phyloP scores from a whole-genome alignment of 2,113 vertebrate species.

The Solea senegalensis region DNA sequence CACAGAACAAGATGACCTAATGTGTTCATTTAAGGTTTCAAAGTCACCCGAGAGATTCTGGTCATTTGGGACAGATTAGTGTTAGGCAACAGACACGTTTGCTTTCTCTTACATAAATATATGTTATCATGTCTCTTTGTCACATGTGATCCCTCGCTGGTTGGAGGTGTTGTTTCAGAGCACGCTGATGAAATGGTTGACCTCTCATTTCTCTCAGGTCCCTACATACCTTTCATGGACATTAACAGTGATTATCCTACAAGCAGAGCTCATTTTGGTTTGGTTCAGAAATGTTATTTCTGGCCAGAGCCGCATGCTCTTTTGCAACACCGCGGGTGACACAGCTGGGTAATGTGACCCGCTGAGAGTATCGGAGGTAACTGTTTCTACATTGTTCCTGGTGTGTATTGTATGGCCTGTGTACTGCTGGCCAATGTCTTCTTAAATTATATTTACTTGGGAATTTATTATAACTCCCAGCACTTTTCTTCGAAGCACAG shows the following conservation, averaged over 20 bases:
- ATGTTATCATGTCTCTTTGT: constrained; percentile 48
- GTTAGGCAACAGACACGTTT: constrained; percentile 44
- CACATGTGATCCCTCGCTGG: constrained; percentile 43
- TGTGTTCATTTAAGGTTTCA: constrained; percentile 48
- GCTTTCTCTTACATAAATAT: constrained; percentile 57
- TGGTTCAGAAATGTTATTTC: constrained; percentile 65
- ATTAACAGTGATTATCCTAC: constrained; percentile 55
- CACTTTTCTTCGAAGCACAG: constrained; percentile 37
- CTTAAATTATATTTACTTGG: constrained; percentile 59
- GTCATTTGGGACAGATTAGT: constrained; percentile 54
- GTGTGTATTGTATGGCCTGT: constrained; percentile 29
- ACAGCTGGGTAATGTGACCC: constrained; percentile 63
- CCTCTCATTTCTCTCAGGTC: constrained; percentile 42
- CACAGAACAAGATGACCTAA: constrained; percentile 55
- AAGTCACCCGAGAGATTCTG: constrained; percentile 24
- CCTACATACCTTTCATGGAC: constrained; percentile 53
- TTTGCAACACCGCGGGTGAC: constrained; percentile 74
- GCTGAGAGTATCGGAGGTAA: constrained; percentile 52
- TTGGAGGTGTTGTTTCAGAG: constrained; percentile 28
- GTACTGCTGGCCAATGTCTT: constrained; percentile 38
- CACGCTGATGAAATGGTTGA: constrained; percentile 37
- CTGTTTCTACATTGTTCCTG: constrained; percentile 71
- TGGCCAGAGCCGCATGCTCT: constrained; percentile 58
- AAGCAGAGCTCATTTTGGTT: constrained; percentile 49
- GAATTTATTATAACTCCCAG: constrained; percentile 52